Base-by-base conservation (phyloP, 1,140 invertebrate species). In the Heliothis virescens region DNA sequence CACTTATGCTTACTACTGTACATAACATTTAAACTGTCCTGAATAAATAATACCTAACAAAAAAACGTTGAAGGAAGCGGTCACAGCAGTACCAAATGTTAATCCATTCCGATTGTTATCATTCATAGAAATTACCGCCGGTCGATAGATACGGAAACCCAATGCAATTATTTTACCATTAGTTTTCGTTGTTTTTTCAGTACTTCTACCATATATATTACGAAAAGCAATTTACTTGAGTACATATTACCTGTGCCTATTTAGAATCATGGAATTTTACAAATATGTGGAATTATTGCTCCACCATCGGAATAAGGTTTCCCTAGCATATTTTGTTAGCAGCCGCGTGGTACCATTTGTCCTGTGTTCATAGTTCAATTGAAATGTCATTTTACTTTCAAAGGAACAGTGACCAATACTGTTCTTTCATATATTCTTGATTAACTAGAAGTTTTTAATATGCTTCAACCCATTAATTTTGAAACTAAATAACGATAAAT, bases 91-190 rank as follows among this genome's bases (percentile, higher is more conserved):
- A 62, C 41, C 4, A 15, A 29, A 71, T n/a, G 72, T 75, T 62
- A 67, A 78, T 57, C 52, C 63, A 78, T 53, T 78, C 59, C 53
- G 75, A 78, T 78, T 26, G 11, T 48, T 78, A 78, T 78, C 75
- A 48, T 15, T 41, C n/a, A 47, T 9, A 57, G 15, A 21, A 67
- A 78, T 47, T 47, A 67, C 47, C 12, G 52, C 16, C 59, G 41
- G n/a, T 15, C 41, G 26, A 26, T 65, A 60, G 57, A 73, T 73
- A 79, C 52, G 69, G 69, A 79, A 79, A 74, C 52, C 41, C 48
- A 55, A 65, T 79, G 78, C 78, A 73, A 79, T 79, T 79, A 79
- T 79, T 53, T 55, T 65, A 11, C 69, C 78, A 79, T 79, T 79
- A 73, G 13, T 10, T 29, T 71, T 79, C n/a, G 41, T 69, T 55